Conservation (phyloP, 1,140 invertebrate genomes). For the Heliothis virescens region DNA sequence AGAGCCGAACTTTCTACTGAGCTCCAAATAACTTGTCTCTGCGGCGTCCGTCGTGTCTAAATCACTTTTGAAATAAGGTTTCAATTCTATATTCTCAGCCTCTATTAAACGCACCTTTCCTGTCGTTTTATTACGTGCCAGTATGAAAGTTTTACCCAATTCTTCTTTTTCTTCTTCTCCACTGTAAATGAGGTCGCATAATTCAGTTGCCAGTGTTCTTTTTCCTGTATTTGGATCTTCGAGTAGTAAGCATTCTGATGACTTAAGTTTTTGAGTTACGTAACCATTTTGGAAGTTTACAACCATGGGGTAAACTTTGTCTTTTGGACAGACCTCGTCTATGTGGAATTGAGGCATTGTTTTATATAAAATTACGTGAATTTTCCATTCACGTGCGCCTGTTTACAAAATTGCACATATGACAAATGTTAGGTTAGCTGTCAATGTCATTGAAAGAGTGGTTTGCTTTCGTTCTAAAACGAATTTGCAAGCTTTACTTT, state of each 20-base stretch:
- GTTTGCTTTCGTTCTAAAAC: background rate
- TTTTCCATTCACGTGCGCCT: background rate
- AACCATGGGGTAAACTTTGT: conserved; percentile 61
- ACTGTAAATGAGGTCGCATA: conserved; percentile 67
- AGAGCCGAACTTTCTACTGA: conserved; percentile 79
- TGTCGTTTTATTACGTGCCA: conserved; percentile 67
- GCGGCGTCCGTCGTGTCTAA: conserved; percentile 53
- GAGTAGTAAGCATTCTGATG: conserved; percentile 59
- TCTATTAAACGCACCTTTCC: conserved; percentile 76
- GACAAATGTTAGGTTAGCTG: background rate
- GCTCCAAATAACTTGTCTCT: conserved; percentile 67
- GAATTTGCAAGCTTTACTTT: background rate
- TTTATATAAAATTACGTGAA: background rate
- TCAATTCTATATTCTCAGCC: conserved; percentile 61
- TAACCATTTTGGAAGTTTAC: conserved; percentile 76
- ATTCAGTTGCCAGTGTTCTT: conserved; percentile 61
- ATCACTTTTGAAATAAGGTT: conserved; percentile 64
- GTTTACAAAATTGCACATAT: background rate
- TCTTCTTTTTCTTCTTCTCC: conserved; percentile 70
- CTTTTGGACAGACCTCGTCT: conserved; percentile 67
- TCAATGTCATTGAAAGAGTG: background rate
- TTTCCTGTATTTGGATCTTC: conserved; percentile 56
- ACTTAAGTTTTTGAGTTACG: conserved; percentile 60
- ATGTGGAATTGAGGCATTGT: conserved; percentile 58
- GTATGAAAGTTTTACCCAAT: conserved; percentile 66